Evolutionary conservation across 2,888 invertebrate species (phyloP), one percentile per base, ranked within the genome.

Genomic region (Polydrusus tereticollis): DNA sequence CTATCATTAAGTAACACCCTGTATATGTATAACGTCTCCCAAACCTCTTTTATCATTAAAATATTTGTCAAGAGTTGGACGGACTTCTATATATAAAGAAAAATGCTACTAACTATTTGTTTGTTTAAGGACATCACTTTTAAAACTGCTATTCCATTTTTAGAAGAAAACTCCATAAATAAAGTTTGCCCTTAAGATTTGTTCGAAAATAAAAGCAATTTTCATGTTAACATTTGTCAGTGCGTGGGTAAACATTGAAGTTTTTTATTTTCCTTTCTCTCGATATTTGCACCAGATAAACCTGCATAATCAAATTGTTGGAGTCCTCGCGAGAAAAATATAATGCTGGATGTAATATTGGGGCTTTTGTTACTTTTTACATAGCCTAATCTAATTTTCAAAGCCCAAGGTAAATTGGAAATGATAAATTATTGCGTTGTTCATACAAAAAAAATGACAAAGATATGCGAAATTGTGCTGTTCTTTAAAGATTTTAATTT

Each of bases 291-390:
- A 20, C 10, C 4, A 45, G 45, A 45, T 45, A 45, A 45, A 45
- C 45, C 45, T 45, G 45, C 45, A 45, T 45, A 45, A 45, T 45
- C 45, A 45, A 45, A 20, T n/a, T 10, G 45, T 20, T 21, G 21
- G 20, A 20, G 20, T 18, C 10, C 45, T 45, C 21, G 10, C 8
- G 45, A 20, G 12, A 45, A 45, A 20, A 7, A 26, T 26, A 26
- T 41, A 41, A 41, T 16, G 16, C 41, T 41, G 16, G 41, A n/a
- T 16, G 6, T 41, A 26, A 26, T 41, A n/a, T 41, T 41, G n/a
- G 16, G 7, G 1, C 41, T n/a, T 16, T 1, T 41, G n/a, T 12
- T 36, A 36, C 36, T 36, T 36, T 7, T 2, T 36, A 36, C n/a
- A 12, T 36, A n/a, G 36, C n/a, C 12, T 36, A 36, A 12, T 33